A percentile compares a stretch with the other conserved stretches of the same genome.
phyloP scores from a whole-genome alignment of 2,888 invertebrate genomes.

The Atrina japonica region DNA sequence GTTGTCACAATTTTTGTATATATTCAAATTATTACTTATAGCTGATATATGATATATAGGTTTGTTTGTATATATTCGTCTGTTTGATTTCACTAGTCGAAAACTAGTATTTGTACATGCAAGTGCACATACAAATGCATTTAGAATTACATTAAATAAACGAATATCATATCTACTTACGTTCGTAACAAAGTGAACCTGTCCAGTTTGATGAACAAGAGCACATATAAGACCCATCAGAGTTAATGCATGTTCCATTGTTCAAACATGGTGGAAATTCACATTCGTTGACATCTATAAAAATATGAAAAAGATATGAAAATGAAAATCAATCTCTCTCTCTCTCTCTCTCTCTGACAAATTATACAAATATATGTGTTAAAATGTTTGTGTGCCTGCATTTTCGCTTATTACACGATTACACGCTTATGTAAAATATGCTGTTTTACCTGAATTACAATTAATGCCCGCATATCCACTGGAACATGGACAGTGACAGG shows the following conservation, averaged over 20 bases:
- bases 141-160: no score
- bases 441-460: constrained; percentile 9
- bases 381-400: no score
- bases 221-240: neutral
- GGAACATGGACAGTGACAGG: constrained; percentile 6
- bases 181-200: constrained; percentile 9
- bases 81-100: neutral
- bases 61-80: neutral
- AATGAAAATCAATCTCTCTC: no score
- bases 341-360: neutral
- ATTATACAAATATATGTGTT: neutral
- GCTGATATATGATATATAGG: neutral
- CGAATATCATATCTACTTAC: constrained; percentile 9
- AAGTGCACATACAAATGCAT: no score
- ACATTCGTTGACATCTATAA: constrained; percentile 7
- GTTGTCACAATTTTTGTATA: no score
- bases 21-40: no score
- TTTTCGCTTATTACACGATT: no score
- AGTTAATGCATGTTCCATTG: constrained; percentile 1
- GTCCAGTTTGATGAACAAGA: neutral
- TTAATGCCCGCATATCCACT: neutral
- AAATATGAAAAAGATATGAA: neutral
- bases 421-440: no score
- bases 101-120: no score
- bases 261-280: neutral